Percentiles rank a stretch among this genome's conserved stretches.
These are phyloP conservation scores for Vannuccia rotundouncinata DNA, from an alignment of 2,888 invertebrate species.

Conservation along the genomic window DNA sequence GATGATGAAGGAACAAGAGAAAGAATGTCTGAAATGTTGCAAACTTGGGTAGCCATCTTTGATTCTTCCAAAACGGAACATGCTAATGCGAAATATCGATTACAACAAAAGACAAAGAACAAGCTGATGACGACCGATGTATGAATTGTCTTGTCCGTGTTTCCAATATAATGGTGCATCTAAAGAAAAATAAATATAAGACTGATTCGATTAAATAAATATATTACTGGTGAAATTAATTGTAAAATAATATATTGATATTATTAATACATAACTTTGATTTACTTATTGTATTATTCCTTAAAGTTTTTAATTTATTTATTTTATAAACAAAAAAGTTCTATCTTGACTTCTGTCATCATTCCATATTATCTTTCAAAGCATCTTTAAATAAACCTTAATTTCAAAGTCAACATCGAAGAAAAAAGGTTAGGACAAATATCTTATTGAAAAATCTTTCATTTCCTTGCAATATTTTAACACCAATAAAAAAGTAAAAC, in stretches of 20 bases:
- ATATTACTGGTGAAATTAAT: not conserved
- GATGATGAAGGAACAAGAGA: not conserved
- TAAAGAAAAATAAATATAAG: not conserved
- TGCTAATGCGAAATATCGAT: not conserved
- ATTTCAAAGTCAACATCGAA: not conserved
- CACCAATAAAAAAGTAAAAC: too few species aligned
- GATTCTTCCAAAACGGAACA: not conserved
- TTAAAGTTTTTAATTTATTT: not conserved
- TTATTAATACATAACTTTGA: not conserved
- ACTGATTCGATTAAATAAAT: not conserved
- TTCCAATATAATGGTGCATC: too few species aligned
- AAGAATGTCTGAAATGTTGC: not conserved
- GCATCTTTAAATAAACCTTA: not conserved
- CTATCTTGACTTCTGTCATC: not conserved
- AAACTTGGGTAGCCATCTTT: not conserved
- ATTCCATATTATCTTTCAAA: not conserved
- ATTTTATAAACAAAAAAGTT: not conserved
- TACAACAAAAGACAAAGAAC: not conserved
- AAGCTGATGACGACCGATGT: not conserved
- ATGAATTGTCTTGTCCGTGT: not conserved
- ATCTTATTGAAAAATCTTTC: too few species aligned
- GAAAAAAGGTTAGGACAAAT: too few species aligned
- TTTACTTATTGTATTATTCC: not conserved
- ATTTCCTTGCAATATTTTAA: too few species aligned
- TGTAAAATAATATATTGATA: too few species aligned